Evolutionary conservation across 2,888 invertebrate species (phyloP).

Genomic region (Craniophora ligustri): DNA sequence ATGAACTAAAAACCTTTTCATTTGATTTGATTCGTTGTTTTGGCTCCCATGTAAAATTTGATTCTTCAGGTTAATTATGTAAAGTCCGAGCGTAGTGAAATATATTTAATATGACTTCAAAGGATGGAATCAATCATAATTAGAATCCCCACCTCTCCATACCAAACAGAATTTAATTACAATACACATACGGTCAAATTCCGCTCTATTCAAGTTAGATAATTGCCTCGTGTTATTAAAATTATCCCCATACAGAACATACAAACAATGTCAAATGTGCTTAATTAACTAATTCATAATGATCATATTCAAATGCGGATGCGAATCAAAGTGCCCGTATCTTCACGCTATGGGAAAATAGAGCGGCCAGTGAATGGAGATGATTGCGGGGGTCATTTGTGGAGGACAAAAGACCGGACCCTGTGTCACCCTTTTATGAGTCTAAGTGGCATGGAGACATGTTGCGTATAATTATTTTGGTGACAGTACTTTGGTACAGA

Average conservation of each 20-base stretch:
- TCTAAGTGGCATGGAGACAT: conserved; percentile 62
- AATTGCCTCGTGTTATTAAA: conserved; percentile 44
- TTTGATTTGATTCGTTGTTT: too few relatives aligned
- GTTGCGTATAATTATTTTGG: conserved; percentile 14
- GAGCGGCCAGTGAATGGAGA: conserved; percentile 78
- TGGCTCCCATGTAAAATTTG: too few relatives aligned
- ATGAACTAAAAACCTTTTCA: too few relatives aligned
- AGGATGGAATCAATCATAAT: too few relatives aligned
- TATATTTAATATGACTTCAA: too few relatives aligned
- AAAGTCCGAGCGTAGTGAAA: too few relatives aligned
- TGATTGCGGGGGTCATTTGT: conserved; percentile 87
- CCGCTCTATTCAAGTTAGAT: conserved; percentile 31
- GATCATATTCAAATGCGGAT: conserved; percentile 80
- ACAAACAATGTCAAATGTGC: conserved; percentile 64
- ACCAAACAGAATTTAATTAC: conserved; percentile 56
- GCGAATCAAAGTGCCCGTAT: conserved; percentile 87
- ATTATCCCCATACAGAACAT: conserved; percentile 53
- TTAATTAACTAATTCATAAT: conserved; percentile 85
- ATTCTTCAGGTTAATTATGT: too few relatives aligned
- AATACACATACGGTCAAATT: conserved; percentile 59
- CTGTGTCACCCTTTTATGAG: conserved; percentile 71
- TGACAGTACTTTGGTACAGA: too few relatives aligned
- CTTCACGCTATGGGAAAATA: conserved; percentile 82
- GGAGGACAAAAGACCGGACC: conserved; percentile 77
- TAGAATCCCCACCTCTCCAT: conserved; percentile 10